Percentiles rank a stretch among this genome's conserved stretches.
These are phyloP conservation scores for Nycticorax nycticorax DNA, from an alignment of 2,113 vertebrate genomes.

Conservation along the genomic window DNA sequence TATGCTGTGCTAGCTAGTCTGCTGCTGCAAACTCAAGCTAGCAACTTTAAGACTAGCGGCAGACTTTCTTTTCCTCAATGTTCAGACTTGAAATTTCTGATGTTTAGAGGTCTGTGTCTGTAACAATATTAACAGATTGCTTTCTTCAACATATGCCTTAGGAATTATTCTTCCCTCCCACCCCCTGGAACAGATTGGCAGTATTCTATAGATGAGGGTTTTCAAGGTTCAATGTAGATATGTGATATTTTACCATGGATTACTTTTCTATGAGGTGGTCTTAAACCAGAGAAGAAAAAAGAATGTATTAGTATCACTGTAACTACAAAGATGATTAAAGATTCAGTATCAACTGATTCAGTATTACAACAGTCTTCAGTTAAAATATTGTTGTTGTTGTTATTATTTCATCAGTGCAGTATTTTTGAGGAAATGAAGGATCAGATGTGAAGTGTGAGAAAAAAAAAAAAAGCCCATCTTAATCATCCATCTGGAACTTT, in stretches of 20 bases:
- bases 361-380: neutral
- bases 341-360: neutral
- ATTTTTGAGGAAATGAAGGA: neutral
- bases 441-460: neutral
- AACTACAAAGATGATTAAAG: neutral
- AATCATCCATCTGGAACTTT: neutral
- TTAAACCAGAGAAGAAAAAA: neutral
- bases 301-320: neutral
- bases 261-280: neutral
- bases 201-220: neutral
- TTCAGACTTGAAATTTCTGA: neutral
- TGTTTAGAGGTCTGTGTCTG: neutral
- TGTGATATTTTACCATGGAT: neutral
- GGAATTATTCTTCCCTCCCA: neutral
- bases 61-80: fast-evolving
- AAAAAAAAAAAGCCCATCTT: neutral
- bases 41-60: neutral
- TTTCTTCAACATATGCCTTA: neutral
- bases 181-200: neutral
- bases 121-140: neutral
- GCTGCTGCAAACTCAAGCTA: neutral
- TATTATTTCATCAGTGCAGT: neutral
- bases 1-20: neutral
- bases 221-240: neutral
- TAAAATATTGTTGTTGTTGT: neutral